phyloP scores from a whole-genome alignment of 2,888 invertebrate species.

The Cheilosia vernalis region DNA sequence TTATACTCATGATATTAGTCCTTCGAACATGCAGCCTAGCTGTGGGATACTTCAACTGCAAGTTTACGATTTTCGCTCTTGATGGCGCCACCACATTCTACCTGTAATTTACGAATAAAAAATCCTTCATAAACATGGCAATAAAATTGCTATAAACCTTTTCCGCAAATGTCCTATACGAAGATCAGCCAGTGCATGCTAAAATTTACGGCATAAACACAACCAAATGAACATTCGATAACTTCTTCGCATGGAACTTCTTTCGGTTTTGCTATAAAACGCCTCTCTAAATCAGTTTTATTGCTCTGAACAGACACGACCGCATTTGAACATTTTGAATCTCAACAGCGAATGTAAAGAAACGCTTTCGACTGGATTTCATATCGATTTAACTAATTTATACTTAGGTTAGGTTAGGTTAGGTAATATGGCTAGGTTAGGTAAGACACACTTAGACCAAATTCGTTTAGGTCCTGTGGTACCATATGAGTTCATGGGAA shows the following conservation, averaged over 20 bases:
- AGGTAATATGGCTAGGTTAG: no score
- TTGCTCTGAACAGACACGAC: constrained; percentile 42
- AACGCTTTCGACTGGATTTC: constrained; percentile 32
- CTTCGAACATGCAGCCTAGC: constrained; percentile 16
- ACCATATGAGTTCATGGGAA: no score
- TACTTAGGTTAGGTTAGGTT: no score
- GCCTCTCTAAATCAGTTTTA: constrained; percentile 72
- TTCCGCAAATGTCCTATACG: constrained; percentile 61
- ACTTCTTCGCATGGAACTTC: constrained; percentile 48
- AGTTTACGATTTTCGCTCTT: constrained; percentile 64
- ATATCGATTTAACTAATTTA: constrained; percentile 11
- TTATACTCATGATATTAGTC: constrained; percentile 37
- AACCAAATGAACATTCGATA: constrained; percentile 51
- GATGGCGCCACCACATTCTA: constrained; percentile 67
- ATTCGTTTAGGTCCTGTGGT: no score
- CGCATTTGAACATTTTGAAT: constrained; percentile 48
- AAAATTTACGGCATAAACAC: constrained; percentile 59
- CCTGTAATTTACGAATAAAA: constrained; percentile 55
- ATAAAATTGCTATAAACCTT: constrained; percentile 71
- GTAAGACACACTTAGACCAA: no score
- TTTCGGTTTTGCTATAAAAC: constrained; percentile 54
- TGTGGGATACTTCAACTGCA: constrained; percentile 45
- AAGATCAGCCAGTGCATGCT: constrained; percentile 52
- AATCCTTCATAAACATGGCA: constrained; percentile 65
- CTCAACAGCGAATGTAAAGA: constrained; percentile 17